A percentile compares a stretch with the other conserved stretches of the same genome.
Evolutionary conservation across 2,888 invertebrate species (phyloP).

Genomic region (Nineta flava): DNA sequence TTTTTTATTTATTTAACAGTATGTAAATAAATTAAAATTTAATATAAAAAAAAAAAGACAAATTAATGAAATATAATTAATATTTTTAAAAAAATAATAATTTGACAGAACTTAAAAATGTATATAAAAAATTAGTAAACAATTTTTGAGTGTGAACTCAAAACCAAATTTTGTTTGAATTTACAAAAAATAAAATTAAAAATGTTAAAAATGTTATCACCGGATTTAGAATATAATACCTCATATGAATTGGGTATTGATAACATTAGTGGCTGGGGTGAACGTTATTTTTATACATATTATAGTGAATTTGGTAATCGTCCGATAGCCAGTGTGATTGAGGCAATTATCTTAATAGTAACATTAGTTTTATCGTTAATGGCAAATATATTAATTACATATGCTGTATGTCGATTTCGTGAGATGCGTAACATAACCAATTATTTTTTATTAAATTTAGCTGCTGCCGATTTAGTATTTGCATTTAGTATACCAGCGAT

Average conservation of each 20-base stretch:
- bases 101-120: too few relatives aligned
- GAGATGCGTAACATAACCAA: conserved; percentile 40
- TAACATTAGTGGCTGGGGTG: conserved; percentile 32
- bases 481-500: conserved; percentile 35
- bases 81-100: too few relatives aligned
- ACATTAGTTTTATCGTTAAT: conserved; percentile 31
- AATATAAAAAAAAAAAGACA: too few relatives aligned
- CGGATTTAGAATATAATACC: conserved; percentile 20
- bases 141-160: too few relatives aligned
- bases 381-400: conserved; percentile 33
- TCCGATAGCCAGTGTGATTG: conserved; percentile 22
- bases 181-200: too few relatives aligned
- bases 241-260: conserved; percentile 35
- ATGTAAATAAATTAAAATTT: too few relatives aligned
- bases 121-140: too few relatives aligned
- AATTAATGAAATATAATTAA: too few relatives aligned
- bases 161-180: too few relatives aligned
- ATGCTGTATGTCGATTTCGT: conserved; percentile 31
- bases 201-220: neutral
- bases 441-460: conserved; percentile 38
- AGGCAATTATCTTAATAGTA: conserved; percentile 28
- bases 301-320: conserved; percentile 35
- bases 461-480: conserved; percentile 46
- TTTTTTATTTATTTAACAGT: too few relatives aligned
- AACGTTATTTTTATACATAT: conserved; percentile 37